A percentile compares a stretch with the other conserved stretches of the same genome.
Conservation (phyloP, 2,113 vertebrate species). For the Zingel zingel region DNA sequence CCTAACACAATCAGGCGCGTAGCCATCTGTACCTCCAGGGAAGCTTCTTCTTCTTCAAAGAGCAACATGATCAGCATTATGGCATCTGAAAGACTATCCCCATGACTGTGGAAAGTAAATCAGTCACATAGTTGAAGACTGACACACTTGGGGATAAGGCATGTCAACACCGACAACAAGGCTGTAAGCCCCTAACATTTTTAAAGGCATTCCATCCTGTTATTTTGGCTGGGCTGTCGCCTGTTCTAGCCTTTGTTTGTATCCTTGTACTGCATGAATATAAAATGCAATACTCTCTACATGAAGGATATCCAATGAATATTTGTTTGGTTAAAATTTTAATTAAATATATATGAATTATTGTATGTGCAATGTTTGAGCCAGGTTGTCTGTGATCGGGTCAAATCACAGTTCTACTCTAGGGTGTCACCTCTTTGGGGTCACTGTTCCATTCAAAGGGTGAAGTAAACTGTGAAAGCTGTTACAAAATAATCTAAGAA, state of each 20-base stretch:
- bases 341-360: neutral
- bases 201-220: slow-evolving; percentile 36
- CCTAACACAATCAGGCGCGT: slow-evolving; percentile 67
- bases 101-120: slow-evolving; percentile 63
- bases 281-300: neutral
- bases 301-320: neutral
- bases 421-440: neutral
- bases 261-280: neutral
- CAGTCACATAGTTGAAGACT: slow-evolving; percentile 62
- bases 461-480: neutral
- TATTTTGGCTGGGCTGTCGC: slow-evolving; percentile 40
- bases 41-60: slow-evolving; percentile 76
- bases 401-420: neutral
- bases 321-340: neutral
- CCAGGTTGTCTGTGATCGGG: neutral
- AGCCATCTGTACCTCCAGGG: slow-evolving; percentile 76
- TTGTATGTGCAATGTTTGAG: neutral
- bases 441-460: neutral
- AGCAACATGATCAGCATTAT: slow-evolving; percentile 73
- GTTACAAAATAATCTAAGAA: neutral
- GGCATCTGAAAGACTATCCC: slow-evolving; percentile 69
- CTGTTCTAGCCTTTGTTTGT: slow-evolving; percentile 14
- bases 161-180: slow-evolving; percentile 58
- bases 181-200: slow-evolving; percentile 38
- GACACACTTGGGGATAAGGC: slow-evolving; percentile 44